Percentiles rank a stretch among this genome's conserved stretches.
phyloP scores from a whole-genome alignment of 2,888 invertebrate genomes.

The Nasonovia ribisnigri region DNA sequence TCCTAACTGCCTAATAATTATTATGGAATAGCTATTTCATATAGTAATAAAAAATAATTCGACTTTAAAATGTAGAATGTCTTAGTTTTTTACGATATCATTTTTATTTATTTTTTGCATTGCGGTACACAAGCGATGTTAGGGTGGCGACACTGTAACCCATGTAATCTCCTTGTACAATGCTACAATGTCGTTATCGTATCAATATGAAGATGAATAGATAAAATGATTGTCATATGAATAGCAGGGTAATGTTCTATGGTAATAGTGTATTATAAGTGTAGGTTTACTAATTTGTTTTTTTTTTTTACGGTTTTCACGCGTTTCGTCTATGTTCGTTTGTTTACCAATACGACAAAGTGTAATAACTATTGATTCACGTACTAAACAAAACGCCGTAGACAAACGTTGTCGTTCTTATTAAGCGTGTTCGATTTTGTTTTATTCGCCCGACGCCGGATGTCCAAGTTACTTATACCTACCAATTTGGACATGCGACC shows the following conservation, averaged over 20 bases:
- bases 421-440: neutral
- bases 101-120: neutral
- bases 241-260: constrained; percentile 4
- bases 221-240: constrained; percentile 59
- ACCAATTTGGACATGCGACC: neutral
- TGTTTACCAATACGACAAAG: neutral
- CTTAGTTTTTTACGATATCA: neutral
- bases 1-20: too few species aligned
- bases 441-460: neutral
- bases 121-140: neutral
- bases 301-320: constrained; percentile 13
- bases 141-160: constrained; percentile 38
- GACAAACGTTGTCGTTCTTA: too few species aligned
- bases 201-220: constrained; percentile 42
- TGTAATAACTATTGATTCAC: neutral
- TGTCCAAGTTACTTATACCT: neutral
- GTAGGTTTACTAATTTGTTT: constrained; percentile 11
- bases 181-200: constrained; percentile 51
- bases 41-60: neutral
- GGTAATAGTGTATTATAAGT: neutral
- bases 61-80: neutral
- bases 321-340: neutral
- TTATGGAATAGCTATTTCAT: neutral
- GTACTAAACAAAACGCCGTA: neutral
- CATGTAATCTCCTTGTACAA: constrained; percentile 43